Conservation (phyloP, 2,113 vertebrate genomes). For the Nannobrachium achirus region DNA sequence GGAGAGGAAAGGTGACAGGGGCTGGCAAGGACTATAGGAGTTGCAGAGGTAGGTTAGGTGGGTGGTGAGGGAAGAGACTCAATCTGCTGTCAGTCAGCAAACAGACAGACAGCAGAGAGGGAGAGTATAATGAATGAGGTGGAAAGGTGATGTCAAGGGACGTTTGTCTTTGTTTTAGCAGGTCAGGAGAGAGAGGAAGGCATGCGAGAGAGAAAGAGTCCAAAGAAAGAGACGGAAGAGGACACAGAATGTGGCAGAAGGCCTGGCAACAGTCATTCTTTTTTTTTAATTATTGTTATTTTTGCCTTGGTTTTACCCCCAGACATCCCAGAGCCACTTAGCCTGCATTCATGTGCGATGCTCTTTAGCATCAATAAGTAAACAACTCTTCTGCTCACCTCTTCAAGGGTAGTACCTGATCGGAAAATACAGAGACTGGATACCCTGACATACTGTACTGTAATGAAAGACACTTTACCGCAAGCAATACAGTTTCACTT, state of each 20-base stretch:
- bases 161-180: background rate
- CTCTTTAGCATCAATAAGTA: slow-evolving; percentile 71
- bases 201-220: slow-evolving; percentile 4
- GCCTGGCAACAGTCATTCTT: too few species aligned
- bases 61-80: slow-evolving; percentile 60
- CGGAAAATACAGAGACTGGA: slow-evolving; percentile 56
- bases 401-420: slow-evolving; percentile 51
- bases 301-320: too few species aligned
- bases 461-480: background rate
- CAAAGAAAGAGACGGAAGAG: background rate
- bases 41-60: slow-evolving; percentile 18
- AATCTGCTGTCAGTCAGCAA: slow-evolving; percentile 45
- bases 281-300: too few species aligned
- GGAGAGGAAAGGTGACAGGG: too few species aligned
- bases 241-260: background rate
- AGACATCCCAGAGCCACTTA: slow-evolving; percentile 50
- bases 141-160: background rate
- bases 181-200: background rate
- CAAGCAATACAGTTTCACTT: slow-evolving; percentile 52
- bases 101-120: slow-evolving; percentile 4
- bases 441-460: slow-evolving; percentile 27
- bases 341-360: slow-evolving; percentile 48
- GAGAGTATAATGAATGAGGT: background rate
- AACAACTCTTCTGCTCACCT: slow-evolving; percentile 50
- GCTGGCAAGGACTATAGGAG: too few species aligned